Percentiles rank a stretch among this genome's conserved stretches.
Evolutionary conservation across 2,888 invertebrate species (phyloP).

Genomic region (Monochamus alternatus): DNA sequence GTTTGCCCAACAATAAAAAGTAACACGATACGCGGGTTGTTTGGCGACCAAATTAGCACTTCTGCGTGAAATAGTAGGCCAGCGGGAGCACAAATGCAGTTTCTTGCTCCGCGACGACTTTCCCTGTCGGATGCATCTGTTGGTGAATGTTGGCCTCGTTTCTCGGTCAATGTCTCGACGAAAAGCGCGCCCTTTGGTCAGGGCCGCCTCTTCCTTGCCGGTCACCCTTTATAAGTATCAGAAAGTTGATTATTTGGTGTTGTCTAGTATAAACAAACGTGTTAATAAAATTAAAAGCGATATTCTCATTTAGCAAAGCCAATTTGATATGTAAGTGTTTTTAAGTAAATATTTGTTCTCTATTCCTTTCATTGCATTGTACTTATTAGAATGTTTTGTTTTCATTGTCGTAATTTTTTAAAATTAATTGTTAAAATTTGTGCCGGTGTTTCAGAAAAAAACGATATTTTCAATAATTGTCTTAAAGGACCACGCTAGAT

Average conservation of each 20-base stretch:
- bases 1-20: slow-evolving; percentile 5
- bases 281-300: too few relatives aligned
- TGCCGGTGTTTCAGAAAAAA: too few relatives aligned
- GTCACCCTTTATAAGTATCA: background rate
- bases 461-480: too few relatives aligned
- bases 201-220: background rate
- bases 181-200: slow-evolving; percentile 7
- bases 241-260: background rate
- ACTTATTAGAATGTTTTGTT: too few relatives aligned
- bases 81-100: slow-evolving; percentile 13
- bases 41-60: slow-evolving; percentile 14
- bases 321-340: too few relatives aligned
- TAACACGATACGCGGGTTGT: slow-evolving; percentile 19
- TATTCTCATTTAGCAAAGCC: too few relatives aligned
- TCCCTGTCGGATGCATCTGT: slow-evolving; percentile 28
- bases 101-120: slow-evolving; percentile 27
- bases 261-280: too few relatives aligned
- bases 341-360: too few relatives aligned
- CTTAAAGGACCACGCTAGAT: too few relatives aligned
- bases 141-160: slow-evolving; percentile 14
- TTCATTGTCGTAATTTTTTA: too few relatives aligned
- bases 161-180: slow-evolving; percentile 28
- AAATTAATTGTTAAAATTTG: too few relatives aligned
- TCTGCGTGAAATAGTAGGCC: slow-evolving; percentile 13
- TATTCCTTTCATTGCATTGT: too few relatives aligned